Evolutionary conservation across 2,113 vertebrate genomes (phyloP).

Genomic region (Speoplatyrhinus poulsoni): DNA sequence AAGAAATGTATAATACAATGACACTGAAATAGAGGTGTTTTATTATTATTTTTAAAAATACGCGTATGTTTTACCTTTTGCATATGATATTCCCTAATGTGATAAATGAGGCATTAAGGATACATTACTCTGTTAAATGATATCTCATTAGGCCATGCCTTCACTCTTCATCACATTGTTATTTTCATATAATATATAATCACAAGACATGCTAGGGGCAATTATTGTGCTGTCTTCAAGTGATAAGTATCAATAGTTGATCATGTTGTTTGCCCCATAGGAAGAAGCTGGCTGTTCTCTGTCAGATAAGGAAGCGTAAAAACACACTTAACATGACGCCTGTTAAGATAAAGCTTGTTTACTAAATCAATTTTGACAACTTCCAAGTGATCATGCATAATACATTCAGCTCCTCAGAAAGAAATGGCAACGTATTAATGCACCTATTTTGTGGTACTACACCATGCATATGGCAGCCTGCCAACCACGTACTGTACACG

Average conservation of each 20-base stretch:
- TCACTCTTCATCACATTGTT: too few species aligned
- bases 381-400: not conserved
- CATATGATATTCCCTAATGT: too few species aligned
- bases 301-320: conserved; percentile 34
- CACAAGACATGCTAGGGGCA: too few species aligned
- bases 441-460: not conserved
- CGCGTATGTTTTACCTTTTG: too few species aligned
- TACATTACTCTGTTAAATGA: not conserved
- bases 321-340: conserved; percentile 26
- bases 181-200: too few species aligned
- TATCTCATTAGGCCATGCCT: not conserved
- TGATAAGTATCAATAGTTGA: conserved; percentile 33
- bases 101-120: too few species aligned
- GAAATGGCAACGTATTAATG: not conserved
- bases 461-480: not conserved
- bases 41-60: too few species aligned
- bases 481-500: not conserved
- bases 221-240: too few species aligned
- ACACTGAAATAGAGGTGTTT: too few species aligned
- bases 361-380: conserved; percentile 18
- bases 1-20: too few species aligned
- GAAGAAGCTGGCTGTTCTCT: conserved; percentile 18
- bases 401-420: not conserved
- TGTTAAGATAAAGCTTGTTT: conserved; percentile 32
- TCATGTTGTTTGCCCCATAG: conserved; percentile 9